A percentile compares a stretch with the other conserved stretches of the same genome.
These are phyloP conservation scores for Solenodon paradoxus DNA, from an alignment of 2,113 vertebrate genomes.

Conservation along the genomic window DNA sequence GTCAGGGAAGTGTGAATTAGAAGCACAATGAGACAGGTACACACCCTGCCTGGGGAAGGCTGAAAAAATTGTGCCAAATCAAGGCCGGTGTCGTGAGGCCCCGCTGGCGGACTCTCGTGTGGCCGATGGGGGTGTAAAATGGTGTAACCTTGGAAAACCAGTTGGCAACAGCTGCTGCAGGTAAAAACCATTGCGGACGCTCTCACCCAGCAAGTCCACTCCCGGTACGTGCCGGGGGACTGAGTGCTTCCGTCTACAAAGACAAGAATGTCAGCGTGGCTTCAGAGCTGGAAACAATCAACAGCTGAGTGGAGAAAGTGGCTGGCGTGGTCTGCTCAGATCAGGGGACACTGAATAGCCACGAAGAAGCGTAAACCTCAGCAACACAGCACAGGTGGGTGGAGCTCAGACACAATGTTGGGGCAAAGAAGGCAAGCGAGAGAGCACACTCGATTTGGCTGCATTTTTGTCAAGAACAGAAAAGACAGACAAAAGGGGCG, in stretches of 20 bases:
- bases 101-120: not conserved
- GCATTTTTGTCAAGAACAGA: not conserved
- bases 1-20: not conserved
- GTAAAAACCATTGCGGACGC: fast-evolving
- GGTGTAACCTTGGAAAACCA: not conserved
- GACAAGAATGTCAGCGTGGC: not conserved
- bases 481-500: no score
- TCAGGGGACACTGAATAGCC: not conserved
- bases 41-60: not conserved
- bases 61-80: not conserved
- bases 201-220: not conserved
- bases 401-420: fast-evolving
- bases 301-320: not conserved
- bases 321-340: no score
- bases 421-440: not conserved
- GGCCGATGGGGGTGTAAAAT: not conserved
- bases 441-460: not conserved
- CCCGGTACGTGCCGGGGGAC: not conserved
- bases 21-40: not conserved
- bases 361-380: not conserved
- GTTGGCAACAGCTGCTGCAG: not conserved
- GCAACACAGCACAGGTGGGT: fast-evolving
- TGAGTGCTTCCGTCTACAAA: not conserved
- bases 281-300: not conserved
- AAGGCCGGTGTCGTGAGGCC: fast-evolving